Evolutionary conservation across 2,113 vertebrate genomes (phyloP).

Genomic region (Motacilla tschutschensis): DNA sequence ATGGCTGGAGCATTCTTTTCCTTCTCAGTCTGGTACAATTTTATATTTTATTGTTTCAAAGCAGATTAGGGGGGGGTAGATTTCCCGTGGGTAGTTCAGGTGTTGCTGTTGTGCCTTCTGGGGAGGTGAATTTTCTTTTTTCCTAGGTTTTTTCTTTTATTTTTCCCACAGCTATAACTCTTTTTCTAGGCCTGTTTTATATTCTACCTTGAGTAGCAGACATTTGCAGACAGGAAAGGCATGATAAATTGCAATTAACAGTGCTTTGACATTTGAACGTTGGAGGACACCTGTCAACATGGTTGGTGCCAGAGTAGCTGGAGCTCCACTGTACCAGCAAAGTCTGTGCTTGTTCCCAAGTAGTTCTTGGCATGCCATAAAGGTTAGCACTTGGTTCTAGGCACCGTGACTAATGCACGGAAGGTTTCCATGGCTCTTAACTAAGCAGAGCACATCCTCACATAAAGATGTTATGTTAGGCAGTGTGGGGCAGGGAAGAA

Average conservation of each 20-base stretch:
- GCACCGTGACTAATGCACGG: slow-evolving; percentile 48
- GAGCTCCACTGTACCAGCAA: neutral
- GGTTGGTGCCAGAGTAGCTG: slow-evolving; percentile 34
- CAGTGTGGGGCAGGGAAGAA: neutral
- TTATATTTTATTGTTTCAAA: neutral
- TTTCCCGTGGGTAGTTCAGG: neutral
- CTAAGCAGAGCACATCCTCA: slow-evolving; percentile 52
- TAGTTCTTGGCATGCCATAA: slow-evolving; percentile 55
- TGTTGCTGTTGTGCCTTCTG: neutral
- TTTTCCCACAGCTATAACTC: neutral
- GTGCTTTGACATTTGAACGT: slow-evolving; percentile 6
- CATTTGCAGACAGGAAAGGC: slow-evolving; percentile 27
- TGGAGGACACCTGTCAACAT: slow-evolving; percentile 52
- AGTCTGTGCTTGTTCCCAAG: slow-evolving; percentile 46
- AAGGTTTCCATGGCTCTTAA: slow-evolving; percentile 38
- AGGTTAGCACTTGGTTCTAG: slow-evolving; percentile 50
- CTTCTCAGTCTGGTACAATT: neutral
- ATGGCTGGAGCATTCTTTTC: neutral
- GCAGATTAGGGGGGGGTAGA: neutral
- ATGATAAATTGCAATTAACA: slow-evolving; percentile 41
- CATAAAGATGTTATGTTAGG: slow-evolving; percentile 42
- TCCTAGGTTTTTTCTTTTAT: neutral
- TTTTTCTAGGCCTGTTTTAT: neutral
- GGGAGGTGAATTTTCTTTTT: neutral
- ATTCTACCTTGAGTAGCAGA: neutral